A percentile compares a stretch with the other conserved stretches of the same genome.
phyloP scores from a whole-genome alignment of 1,140 invertebrate species.

The Latrodectus geometricus region DNA sequence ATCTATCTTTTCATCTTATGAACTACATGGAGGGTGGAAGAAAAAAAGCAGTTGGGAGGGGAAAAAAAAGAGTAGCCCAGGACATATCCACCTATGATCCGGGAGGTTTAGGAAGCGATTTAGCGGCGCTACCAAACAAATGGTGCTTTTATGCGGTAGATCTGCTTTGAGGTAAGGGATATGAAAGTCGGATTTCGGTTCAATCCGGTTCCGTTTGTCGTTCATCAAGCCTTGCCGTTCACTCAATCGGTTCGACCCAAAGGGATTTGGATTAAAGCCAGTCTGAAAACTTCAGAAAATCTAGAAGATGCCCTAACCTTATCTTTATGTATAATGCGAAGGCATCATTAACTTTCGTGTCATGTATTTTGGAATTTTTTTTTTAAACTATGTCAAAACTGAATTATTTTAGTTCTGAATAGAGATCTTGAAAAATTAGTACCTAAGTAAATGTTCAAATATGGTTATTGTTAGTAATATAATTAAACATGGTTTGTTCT shows the following conservation, averaged over 20 bases:
- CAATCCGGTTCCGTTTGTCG: conserved; percentile 59
- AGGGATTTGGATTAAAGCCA: conserved; percentile 13
- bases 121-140: conserved; percentile 49
- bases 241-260: conserved; percentile 45
- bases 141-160: conserved; percentile 57
- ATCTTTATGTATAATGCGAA: background rate
- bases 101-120: conserved; percentile 42
- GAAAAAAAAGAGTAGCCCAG: conserved; percentile 3
- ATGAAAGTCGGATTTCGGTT: conserved; percentile 36
- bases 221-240: conserved; percentile 35
- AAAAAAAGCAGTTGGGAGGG: background rate
- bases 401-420: background rate
- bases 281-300: background rate
- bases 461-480: too few relatives aligned
- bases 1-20: conserved; percentile 28
- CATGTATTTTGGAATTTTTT: background rate
- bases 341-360: background rate
- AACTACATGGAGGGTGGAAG: background rate
- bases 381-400: background rate
- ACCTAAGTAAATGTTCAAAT: too few relatives aligned
- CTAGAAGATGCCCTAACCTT: background rate
- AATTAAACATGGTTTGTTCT: too few relatives aligned
- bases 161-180: conserved; percentile 40
- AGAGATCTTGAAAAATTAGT: background rate
- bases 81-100: conserved; percentile 55